phyloP scores from a whole-genome alignment of 2,797 vertebrate genomes.

The Microcaecilia unicolor region DNA sequence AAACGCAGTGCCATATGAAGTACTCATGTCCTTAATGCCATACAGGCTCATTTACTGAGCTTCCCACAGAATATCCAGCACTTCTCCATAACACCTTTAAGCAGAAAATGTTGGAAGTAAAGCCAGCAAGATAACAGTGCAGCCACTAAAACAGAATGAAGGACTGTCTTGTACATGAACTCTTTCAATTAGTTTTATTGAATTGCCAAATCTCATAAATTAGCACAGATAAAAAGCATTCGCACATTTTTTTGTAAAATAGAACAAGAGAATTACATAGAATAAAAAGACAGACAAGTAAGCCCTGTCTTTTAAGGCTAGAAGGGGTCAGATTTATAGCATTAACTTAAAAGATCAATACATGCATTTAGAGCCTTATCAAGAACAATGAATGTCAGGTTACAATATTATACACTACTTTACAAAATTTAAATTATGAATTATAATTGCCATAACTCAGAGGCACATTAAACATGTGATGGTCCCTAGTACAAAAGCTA shows the following conservation, averaged over 20 bases:
- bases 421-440: slow-evolving; percentile 68
- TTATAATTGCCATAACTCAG: slow-evolving; percentile 50
- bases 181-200: slow-evolving; percentile 64
- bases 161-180: too few species aligned
- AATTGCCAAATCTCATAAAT: slow-evolving; percentile 64
- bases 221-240: slow-evolving; percentile 66
- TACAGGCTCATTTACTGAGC: too few species aligned
- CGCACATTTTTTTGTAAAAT: slow-evolving; percentile 56
- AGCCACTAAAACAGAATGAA: too few species aligned
- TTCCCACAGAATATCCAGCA: too few species aligned
- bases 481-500: slow-evolving; percentile 56
- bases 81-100: too few species aligned
- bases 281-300: slow-evolving; percentile 61
- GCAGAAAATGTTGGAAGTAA: too few species aligned
- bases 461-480: slow-evolving; percentile 60
- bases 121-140: too few species aligned
- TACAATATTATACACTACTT: slow-evolving; percentile 75
- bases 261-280: slow-evolving; percentile 68
- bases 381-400: slow-evolving; percentile 59
- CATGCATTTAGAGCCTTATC: slow-evolving; percentile 31
- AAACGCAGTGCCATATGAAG: too few species aligned
- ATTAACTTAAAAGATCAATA: slow-evolving; percentile 48
- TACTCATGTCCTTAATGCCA: too few species aligned
- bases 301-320: slow-evolving; percentile 47
- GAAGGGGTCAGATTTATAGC: slow-evolving; percentile 46